A percentile compares a stretch with the other conserved stretches of the same genome.
phyloP scores from a whole-genome alignment of 2,888 invertebrate genomes.

The Meteorus colon region DNA sequence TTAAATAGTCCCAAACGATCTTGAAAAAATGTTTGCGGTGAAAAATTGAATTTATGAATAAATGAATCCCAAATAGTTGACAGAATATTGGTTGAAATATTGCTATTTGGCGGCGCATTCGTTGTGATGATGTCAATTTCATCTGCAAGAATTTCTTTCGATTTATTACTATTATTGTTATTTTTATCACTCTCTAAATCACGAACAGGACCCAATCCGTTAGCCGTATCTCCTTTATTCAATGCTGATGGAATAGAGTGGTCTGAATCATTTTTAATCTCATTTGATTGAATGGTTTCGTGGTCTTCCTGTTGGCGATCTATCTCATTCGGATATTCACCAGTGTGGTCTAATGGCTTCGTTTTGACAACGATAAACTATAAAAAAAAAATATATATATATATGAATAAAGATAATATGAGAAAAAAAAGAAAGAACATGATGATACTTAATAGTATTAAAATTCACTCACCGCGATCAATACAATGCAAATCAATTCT shows the following conservation, averaged over 20 bases:
- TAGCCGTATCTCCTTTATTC: neutral
- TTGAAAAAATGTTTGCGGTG: constrained; percentile 58
- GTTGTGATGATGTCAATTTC: neutral
- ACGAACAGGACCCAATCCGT: neutral
- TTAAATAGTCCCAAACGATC: constrained; percentile 56
- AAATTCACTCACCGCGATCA: neutral
- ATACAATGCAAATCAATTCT: neutral
- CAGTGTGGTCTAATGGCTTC: constrained; percentile 51
- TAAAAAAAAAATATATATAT: neutral
- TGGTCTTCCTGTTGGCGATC: constrained; percentile 33
- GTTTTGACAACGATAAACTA: constrained; percentile 41
- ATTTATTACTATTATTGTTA: constrained; percentile 13
- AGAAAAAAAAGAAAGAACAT: neutral
- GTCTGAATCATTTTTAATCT: constrained; percentile 28
- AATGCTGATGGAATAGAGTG: neutral
- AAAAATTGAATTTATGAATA: constrained; percentile 59
- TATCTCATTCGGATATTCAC: constrained; percentile 52
- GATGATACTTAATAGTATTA: neutral
- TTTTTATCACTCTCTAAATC: neutral
- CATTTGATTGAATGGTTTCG: constrained; percentile 5
- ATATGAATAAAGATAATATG: neutral
- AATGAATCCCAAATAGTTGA: constrained; percentile 53
- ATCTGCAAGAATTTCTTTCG: neutral
- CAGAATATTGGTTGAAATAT: neutral
- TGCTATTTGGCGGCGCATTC: neutral